Percentiles rank a stretch among this genome's conserved stretches.
Evolutionary conservation across 2,113 vertebrate species (phyloP).

Genomic region (Pelecanus crispus): DNA sequence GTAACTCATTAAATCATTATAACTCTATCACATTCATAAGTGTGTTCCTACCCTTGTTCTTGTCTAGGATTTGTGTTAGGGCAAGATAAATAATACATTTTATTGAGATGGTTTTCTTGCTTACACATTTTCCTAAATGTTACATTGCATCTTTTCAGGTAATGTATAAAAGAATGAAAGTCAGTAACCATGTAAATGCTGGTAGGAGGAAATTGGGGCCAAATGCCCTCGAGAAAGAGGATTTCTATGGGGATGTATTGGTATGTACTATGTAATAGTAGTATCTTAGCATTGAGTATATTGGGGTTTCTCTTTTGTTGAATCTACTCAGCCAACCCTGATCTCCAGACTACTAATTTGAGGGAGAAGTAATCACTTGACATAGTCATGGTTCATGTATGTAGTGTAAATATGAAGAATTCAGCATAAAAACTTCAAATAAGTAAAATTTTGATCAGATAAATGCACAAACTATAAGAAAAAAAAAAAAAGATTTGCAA

Average conservation of each 20-base stretch:
- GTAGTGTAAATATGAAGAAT: background rate
- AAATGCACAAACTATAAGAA: background rate
- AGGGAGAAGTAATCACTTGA: background rate
- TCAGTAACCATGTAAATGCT: background rate
- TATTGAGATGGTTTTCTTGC: background rate
- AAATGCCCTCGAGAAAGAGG: background rate
- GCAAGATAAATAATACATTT: background rate
- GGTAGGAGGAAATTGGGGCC: background rate
- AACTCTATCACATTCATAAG: background rate
- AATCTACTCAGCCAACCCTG: background rate
- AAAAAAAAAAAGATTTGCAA: fast-evolving
- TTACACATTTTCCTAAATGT: background rate
- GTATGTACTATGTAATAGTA: background rate
- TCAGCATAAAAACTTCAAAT: background rate
- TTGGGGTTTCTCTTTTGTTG: background rate
- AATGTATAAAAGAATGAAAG: background rate
- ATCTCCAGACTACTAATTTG: background rate
- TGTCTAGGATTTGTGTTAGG: background rate
- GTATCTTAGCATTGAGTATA: background rate
- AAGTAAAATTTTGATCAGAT: background rate
- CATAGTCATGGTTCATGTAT: background rate
- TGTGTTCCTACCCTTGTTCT: background rate
- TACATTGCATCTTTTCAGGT: background rate
- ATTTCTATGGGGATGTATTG: background rate
- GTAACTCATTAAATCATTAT: conserved; percentile 7